Conservation (phyloP, 1,140 invertebrate genomes). For the Portunus trituberculatus region DNA sequence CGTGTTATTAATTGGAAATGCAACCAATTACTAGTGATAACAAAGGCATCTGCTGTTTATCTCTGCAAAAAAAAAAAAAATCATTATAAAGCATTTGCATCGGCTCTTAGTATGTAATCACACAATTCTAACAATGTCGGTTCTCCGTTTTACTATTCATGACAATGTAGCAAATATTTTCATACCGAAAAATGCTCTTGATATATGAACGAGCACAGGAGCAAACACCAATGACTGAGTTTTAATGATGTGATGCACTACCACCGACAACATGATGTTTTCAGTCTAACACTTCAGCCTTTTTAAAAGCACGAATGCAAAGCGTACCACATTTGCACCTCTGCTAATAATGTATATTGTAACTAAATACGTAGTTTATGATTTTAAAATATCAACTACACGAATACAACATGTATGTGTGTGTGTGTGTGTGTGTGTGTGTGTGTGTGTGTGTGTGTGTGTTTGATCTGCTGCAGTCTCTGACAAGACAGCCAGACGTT, state of each 20-base stretch:
- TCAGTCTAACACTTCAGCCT: neutral
- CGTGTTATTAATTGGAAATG: neutral
- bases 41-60: neutral
- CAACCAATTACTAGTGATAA: neutral
- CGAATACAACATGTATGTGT: too few species aligned
- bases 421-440: too few species aligned
- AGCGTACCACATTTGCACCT: neutral
- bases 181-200: neutral
- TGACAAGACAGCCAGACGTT: too few species aligned
- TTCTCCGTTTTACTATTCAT: neutral
- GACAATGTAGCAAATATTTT: neutral
- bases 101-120: neutral
- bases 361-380: too few species aligned
- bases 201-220: neutral
- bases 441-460: too few species aligned
- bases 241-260: neutral
- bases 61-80: neutral
- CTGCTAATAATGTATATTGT: too few species aligned
- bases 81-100: neutral
- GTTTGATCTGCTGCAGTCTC: too few species aligned
- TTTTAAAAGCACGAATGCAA: neutral
- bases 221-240: neutral
- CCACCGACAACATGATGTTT: constrained; percentile 12
- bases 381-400: too few species aligned
- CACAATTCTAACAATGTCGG: neutral